Evolutionary conservation across 2,888 invertebrate genomes (phyloP).

Genomic region (Chloroclysta siterata): DNA sequence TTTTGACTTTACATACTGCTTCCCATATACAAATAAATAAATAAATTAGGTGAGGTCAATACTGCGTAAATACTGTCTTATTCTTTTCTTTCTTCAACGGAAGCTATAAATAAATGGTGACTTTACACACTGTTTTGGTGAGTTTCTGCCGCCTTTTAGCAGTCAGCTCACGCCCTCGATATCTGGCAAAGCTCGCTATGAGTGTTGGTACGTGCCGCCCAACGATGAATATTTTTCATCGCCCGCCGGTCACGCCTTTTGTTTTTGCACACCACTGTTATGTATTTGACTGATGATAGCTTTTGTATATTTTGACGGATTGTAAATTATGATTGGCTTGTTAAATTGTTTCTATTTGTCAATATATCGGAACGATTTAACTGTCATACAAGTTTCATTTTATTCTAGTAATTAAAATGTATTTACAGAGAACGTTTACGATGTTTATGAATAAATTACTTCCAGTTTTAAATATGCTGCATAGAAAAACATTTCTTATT

Average conservation of each 20-base stretch:
- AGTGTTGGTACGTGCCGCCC: constrained; percentile 61
- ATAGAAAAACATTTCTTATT: too few relatives aligned
- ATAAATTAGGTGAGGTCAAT: too few relatives aligned
- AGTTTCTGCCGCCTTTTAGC: constrained; percentile 7
- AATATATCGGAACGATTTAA: not conserved
- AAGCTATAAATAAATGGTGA: not conserved
- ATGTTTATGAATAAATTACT: too few relatives aligned
- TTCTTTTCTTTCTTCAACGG: too few relatives aligned
- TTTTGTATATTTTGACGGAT: constrained; percentile 7
- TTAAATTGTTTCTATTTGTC: not conserved
- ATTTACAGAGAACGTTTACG: too few relatives aligned
- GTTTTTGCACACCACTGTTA: constrained; percentile 48
- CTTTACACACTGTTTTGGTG: constrained; percentile 1
- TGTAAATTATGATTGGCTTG: not conserved
- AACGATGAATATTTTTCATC: constrained; percentile 57
- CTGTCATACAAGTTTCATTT: not conserved
- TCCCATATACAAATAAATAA: too few relatives aligned
- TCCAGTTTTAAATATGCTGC: too few relatives aligned
- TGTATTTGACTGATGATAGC: constrained; percentile 14
- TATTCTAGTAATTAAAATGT: too few relatives aligned
- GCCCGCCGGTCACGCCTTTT: constrained; percentile 41
- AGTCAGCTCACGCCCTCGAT: constrained; percentile 51
- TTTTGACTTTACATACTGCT: too few relatives aligned
- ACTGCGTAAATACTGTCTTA: too few relatives aligned
- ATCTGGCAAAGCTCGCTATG: constrained; percentile 54